A percentile compares a stretch with the other conserved stretches of the same genome.
Conservation (phyloP, 1,140 invertebrate species). For the Drosophila melanogaster region Release_6_plus_ISO1_MT NT_033779.5:14130001-14130500, state of each 20-base stretch:
- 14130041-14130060: slow-evolving; percentile 75
- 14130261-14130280: slow-evolving; percentile 74
- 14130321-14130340: slow-evolving; percentile 4
- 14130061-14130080: slow-evolving; percentile 64
- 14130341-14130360: neutral
- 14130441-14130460: slow-evolving; percentile 59
- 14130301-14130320: slow-evolving; percentile 4
- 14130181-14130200: neutral
- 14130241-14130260: slow-evolving; percentile 77
- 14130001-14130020: slow-evolving; percentile 65
- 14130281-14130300: slow-evolving; percentile 66
- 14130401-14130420: slow-evolving; percentile 80
- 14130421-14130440: slow-evolving; percentile 83
- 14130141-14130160: slow-evolving; percentile 1
- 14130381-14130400: slow-evolving; percentile 38
- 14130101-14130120: slow-evolving; percentile 47
- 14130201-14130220: slow-evolving; percentile 12
- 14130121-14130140: slow-evolving; percentile 22
- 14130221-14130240: slow-evolving; percentile 77
- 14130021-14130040: slow-evolving; percentile 62
- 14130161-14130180: neutral
- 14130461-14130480: slow-evolving; percentile 16
- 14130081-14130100: slow-evolving; percentile 74
- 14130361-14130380: slow-evolving; percentile 61
- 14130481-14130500: neutral